Base-by-base conservation (phyloP, 64 coral and sea anemone genomes). In the Anthopleura sola region DNA sequence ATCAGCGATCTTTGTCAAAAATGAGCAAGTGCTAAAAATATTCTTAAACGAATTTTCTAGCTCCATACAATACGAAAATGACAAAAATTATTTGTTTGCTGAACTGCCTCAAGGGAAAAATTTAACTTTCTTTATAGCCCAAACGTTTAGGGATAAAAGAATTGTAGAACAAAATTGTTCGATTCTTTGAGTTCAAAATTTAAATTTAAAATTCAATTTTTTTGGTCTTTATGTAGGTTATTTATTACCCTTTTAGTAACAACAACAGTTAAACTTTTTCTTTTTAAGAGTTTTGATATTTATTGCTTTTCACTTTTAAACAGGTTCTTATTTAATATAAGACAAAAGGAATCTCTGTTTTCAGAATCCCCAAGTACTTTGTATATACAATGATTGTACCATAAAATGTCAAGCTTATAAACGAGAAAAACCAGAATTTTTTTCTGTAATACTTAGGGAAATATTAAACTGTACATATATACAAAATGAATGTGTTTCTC, bases 241-340 rank as follows among this genome's bases (percentile, higher is more conserved):
- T 71, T 71, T 13, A 71, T 71, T 32, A 71, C 66, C 28, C 66
- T 34, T 71, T 34, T 29, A 34, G 5, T 32, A 34, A 71, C 29
- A 71, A 71, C 23, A 71, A 71, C 29, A 34, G n/a, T 71, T 34
- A 29, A 71, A 34, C 66, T 71, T 71, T n/a, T 32, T 28, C 66
- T 34, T 71, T 71, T 71, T 32, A 71, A 71, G 13, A 71, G 26
- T 31, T 71, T n/a, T 3, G 2, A 71, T 71, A 32, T 71, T 71
- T 71, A 71, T 71, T 71, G n/a, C 29, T 32, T 71, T 71, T 71
- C 34, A 71, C 26, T 71, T 71, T 71, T 71, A 71, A 71, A 71
- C 66, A 71, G 12, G 29, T 34, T 71, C 14, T n/a, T 62, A 62
- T 71, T n/a, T 34, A 32, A 29, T 71, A 34, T 36, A 71, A 15